Percentiles rank a stretch among this genome's conserved stretches.
These are phyloP conservation scores for Zaprionus camerounensis DNA, from an alignment of 1,140 invertebrate genomes.

Conservation along the genomic window DNA sequence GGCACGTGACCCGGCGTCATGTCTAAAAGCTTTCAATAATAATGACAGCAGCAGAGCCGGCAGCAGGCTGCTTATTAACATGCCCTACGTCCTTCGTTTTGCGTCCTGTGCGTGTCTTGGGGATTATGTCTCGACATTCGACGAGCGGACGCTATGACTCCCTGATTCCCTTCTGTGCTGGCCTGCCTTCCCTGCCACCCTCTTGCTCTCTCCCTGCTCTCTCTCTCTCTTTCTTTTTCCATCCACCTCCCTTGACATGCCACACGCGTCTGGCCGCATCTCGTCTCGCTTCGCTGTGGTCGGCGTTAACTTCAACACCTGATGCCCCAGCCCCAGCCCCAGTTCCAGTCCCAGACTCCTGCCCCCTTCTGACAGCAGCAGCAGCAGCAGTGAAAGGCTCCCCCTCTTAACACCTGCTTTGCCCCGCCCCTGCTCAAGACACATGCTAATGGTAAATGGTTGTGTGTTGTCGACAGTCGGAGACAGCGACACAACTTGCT, in stretches of 20 bases:
- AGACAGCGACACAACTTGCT: slow-evolving; percentile 48
- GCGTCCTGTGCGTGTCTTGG: slow-evolving; percentile 48
- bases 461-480: slow-evolving; percentile 67
- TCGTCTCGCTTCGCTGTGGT: slow-evolving; percentile 10
- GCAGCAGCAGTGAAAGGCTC: background rate
- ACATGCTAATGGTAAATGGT: slow-evolving; percentile 70
- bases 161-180: background rate
- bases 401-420: background rate
- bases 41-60: slow-evolving; percentile 36
- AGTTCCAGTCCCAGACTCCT: background rate
- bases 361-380: background rate
- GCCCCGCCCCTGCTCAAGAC: slow-evolving; percentile 18
- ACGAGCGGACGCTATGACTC: background rate
- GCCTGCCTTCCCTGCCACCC: background rate
- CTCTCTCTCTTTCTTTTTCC: background rate
- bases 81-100: background rate
- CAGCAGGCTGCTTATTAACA: slow-evolving; percentile 69
- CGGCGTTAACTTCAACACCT: slow-evolving; percentile 69
- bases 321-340: slow-evolving; percentile 11
- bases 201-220: background rate
- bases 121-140: slow-evolving; percentile 57
- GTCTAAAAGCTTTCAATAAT: slow-evolving; percentile 81
- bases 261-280: background rate
- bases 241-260: background rate
- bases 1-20: slow-evolving; percentile 72